Evolutionary conservation across 2,888 invertebrate species (phyloP).

Genomic region (Tridacna crocea): DNA sequence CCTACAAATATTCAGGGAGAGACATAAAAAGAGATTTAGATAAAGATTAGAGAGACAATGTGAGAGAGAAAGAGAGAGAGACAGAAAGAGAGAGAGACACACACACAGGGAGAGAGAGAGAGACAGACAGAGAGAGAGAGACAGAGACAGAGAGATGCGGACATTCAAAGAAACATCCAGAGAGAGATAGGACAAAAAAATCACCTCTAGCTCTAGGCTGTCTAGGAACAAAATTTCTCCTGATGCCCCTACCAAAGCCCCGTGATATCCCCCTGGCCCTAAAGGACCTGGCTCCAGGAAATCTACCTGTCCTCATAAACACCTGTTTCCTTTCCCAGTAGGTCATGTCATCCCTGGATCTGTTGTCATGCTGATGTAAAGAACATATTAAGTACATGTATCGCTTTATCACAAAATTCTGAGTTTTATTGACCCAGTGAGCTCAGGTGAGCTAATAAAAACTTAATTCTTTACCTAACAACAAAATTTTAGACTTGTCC

Average conservation of each 20-base stretch:
- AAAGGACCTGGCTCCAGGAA: constrained; percentile 14
- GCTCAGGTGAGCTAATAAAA: no score
- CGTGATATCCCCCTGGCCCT: not conserved
- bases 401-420: no score
- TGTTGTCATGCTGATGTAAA: constrained; percentile 48
- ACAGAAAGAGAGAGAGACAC: no score
- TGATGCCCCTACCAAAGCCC: not conserved
- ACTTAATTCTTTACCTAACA: no score
- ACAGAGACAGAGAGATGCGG: no score
- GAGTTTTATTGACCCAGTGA: no score
- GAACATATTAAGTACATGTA: no score
- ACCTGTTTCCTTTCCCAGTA: constrained; percentile 60
- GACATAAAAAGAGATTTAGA: not conserved
- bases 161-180: no score
- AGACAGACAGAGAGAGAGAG: no score
- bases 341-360: constrained; percentile 57
- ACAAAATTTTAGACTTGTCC: no score
- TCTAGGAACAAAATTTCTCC: not conserved
- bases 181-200: not conserved
- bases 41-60: not conserved
- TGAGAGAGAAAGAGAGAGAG: not conserved
- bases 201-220: not conserved
- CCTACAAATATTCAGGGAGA: not conserved
- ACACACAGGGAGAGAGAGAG: no score
- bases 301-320: constrained; percentile 46